These are phyloP conservation scores for Zaprionus lachaisei DNA, from an alignment of 1,140 invertebrate species.

Conservation along the genomic window DNA sequence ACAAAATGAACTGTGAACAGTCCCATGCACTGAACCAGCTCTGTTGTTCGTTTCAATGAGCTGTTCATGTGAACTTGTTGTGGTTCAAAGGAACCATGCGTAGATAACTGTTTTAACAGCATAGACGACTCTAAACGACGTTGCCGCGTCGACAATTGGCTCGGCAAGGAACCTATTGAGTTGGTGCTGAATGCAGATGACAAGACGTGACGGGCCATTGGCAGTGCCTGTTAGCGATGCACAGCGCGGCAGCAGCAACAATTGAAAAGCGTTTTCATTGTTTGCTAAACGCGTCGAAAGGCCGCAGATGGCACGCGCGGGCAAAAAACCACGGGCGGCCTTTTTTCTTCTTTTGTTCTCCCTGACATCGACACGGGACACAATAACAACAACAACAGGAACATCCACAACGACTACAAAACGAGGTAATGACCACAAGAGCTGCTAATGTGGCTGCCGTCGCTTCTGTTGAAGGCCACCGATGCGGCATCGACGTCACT, in stretches of 20 bases:
- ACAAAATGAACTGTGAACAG: not conserved
- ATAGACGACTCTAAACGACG: not conserved
- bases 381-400: not conserved
- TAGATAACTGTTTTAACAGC: not conserved
- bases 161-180: not conserved
- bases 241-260: slow-evolving; percentile 29
- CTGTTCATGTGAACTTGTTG: not conserved
- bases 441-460: slow-evolving; percentile 49
- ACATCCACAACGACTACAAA: slow-evolving; percentile 2
- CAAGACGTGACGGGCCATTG: slow-evolving; percentile 40
- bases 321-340: slow-evolving; percentile 35
- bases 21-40: not conserved
- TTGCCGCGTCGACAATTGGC: not conserved
- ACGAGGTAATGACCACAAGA: slow-evolving; percentile 43
- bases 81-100: not conserved
- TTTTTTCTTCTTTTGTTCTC: slow-evolving; percentile 49
- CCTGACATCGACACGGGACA: slow-evolving; percentile 18
- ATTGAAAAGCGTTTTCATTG: slow-evolving; percentile 42
- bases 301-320: slow-evolving; percentile 36
- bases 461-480: slow-evolving; percentile 41
- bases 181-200: slow-evolving; percentile 20
- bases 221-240: slow-evolving; percentile 40
- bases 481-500: slow-evolving; percentile 18
- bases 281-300: slow-evolving; percentile 40
- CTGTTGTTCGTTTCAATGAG: not conserved